phyloP scores from a whole-genome alignment of 2,113 vertebrate genomes.

The Beaufortia kweichowensis region DNA sequence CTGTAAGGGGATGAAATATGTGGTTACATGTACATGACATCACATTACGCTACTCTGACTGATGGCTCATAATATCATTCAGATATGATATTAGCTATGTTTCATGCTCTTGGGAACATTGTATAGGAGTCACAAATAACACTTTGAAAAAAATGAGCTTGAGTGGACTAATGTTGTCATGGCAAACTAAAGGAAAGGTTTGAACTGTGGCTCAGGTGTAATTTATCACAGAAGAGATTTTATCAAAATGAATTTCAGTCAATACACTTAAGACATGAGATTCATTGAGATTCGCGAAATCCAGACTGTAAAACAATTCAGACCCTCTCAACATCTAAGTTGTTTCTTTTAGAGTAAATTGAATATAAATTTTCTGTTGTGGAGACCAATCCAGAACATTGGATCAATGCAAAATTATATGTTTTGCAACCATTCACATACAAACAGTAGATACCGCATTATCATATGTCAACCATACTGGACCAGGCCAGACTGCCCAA shows the following conservation, averaged over 20 bases:
- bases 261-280: background rate
- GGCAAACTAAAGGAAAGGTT: conserved; percentile 4
- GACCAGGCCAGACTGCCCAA: too few relatives aligned
- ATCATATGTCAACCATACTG: too few relatives aligned
- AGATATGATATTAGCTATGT: background rate
- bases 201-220: conserved; percentile 18
- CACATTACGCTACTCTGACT: background rate
- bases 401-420: too few relatives aligned
- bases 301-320: too few relatives aligned
- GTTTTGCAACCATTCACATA: too few relatives aligned
- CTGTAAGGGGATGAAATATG: background rate
- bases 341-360: too few relatives aligned
- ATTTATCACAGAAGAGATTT: background rate
- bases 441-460: too few relatives aligned
- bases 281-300: too few relatives aligned
- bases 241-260: conserved; percentile 16
- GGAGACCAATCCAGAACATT: too few relatives aligned
- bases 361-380: too few relatives aligned
- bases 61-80: background rate
- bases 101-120: conserved; percentile 8
- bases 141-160: conserved; percentile 25
- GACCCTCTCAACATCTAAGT: too few relatives aligned
- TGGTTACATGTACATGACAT: background rate
- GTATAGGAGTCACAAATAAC: background rate
- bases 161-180: background rate